A percentile compares a stretch with the other conserved stretches of the same genome.
Evolutionary conservation across 1,140 invertebrate genomes (phyloP).

Genomic region (Rhopalosiphum maidis): DNA sequence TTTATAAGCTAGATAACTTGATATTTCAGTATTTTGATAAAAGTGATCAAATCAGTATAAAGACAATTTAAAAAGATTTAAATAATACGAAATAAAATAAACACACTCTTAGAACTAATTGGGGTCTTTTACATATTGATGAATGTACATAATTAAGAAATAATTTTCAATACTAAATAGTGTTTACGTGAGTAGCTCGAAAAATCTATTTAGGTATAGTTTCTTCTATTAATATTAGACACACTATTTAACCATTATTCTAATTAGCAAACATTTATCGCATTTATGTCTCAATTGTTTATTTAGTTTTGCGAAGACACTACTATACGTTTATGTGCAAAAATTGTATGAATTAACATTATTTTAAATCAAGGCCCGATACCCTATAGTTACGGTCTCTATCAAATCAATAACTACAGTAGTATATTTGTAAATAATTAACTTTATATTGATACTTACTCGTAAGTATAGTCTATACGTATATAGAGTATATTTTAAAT

Average conservation of each 20-base stretch:
- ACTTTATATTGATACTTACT: background rate
- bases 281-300: slow-evolving; percentile 5
- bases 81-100: background rate
- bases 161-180: slow-evolving; percentile 16
- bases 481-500: too few relatives aligned
- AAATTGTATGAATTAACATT: background rate
- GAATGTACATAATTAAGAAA: background rate
- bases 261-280: background rate
- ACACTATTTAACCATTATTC: background rate
- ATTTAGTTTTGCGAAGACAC: background rate
- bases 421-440: background rate
- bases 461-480: background rate
- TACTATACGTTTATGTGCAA: background rate
- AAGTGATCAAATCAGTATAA: background rate
- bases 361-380: background rate
- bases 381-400: background rate
- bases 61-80: background rate
- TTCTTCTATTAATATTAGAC: background rate
- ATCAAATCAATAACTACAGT: background rate
- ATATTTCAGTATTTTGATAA: background rate
- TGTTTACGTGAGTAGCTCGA: background rate
- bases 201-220: background rate
- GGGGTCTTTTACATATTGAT: background rate
- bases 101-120: background rate
- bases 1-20: background rate